Evolutionary conservation across 2,888 invertebrate species (phyloP).

Genomic region (Caenorhabditis sp.): DNA sequence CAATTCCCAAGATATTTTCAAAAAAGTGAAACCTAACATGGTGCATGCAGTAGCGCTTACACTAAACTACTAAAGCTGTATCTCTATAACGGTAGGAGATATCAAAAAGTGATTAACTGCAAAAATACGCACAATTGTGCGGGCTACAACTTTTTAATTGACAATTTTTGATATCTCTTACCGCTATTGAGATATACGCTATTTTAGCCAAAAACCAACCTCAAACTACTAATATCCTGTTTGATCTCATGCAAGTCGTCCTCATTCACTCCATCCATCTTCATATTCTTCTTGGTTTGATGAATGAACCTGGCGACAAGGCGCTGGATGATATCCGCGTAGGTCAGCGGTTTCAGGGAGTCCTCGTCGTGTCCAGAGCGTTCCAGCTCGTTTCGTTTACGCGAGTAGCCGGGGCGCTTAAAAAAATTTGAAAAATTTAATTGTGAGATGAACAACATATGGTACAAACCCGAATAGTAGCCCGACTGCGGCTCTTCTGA

Average conservation of each 20-base stretch:
- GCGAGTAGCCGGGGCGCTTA: conserved; percentile 80
- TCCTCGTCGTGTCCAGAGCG: conserved; percentile 68
- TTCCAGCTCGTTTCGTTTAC: conserved; percentile 72
- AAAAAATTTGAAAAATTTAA: conserved; percentile 27
- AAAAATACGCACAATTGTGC: too few relatives aligned
- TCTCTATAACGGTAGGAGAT: too few relatives aligned
- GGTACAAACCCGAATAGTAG: conserved; percentile 79
- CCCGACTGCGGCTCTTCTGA: conserved; percentile 75
- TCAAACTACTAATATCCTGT: conserved; percentile 86
- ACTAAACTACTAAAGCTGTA: too few relatives aligned
- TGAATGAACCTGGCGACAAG: conserved; percentile 83
- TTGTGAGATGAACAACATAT: too few relatives aligned
- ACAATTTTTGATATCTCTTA: background rate
- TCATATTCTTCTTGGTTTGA: conserved; percentile 85
- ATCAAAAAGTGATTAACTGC: too few relatives aligned
- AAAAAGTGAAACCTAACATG: too few relatives aligned
- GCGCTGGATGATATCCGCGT: conserved; percentile 85
- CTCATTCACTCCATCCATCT: conserved; percentile 86
- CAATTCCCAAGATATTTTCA: too few relatives aligned
- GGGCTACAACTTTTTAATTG: too few relatives aligned
- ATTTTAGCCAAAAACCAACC: too few relatives aligned
- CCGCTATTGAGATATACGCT: too few relatives aligned
- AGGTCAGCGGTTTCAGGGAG: conserved; percentile 77
- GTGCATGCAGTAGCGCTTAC: too few relatives aligned
- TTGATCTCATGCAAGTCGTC: conserved; percentile 86